Base-by-base conservation (phyloP, 2,113 vertebrate species). In the Capreolus pygargus region DNA sequence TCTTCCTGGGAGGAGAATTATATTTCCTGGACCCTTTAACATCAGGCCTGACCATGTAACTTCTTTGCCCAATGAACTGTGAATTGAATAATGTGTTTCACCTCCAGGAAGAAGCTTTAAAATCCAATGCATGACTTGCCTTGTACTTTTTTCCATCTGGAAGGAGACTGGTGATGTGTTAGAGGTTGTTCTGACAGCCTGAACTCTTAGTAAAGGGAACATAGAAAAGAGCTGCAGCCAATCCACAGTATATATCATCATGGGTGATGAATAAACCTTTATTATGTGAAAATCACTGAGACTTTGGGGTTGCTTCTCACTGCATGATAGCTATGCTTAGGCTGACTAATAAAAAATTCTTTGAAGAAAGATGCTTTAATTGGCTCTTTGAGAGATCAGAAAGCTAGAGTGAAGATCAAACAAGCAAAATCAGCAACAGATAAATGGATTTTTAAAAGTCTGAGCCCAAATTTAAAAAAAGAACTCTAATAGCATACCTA, bases 41-140 rank as follows among this genome's bases (percentile, higher is more conserved):
- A 92, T 57, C 43, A 91, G 43, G 28, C 15, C 50, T 85, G 33
- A 47, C 55, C 54, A 90, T 89, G 39, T 89, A 97, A 86, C 92
- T 93, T 94, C 95, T 95, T 83, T 95, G 87, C 43, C 55, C 87
- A 96, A 39, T 92, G 94, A 97, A 94, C 94, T 96, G n/a, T 96
- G 92, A 96, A 90, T 57, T 90, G 57, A 97, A 88, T 90, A 94
- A 96, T 84, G 54, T 64, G 74, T 82, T 95, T 97, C 52, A 81
- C 64, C 92, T 95, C 50, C 45, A 92, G 50, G 19, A 95, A 86
- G 36, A 94, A 93, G 64, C 58, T 93, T 92, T 91, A 43, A 89
- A 92, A 96, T 79, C 61, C 78, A 97, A 12, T 39, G 91, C 43
- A 82, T 76, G 78, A 57, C 60, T 93, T 84, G 27, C 43, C 30